Base-by-base conservation (phyloP, 2,113 vertebrate species). In the Brachirus orientalis region DNA sequence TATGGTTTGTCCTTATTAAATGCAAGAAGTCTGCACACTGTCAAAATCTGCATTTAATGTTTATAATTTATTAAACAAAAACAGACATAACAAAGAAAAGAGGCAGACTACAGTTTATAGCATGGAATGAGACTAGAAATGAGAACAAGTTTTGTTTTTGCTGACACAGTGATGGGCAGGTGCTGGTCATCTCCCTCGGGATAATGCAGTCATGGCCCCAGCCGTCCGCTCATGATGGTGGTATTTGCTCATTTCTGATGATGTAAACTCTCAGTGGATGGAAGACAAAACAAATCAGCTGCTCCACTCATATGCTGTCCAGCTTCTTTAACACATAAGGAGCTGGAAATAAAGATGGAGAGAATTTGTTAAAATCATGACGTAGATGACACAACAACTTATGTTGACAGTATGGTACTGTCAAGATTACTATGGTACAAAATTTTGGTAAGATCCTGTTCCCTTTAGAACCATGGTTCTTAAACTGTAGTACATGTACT, bases 281-380 rank as follows among this genome's bases (percentile, higher is more conserved):
- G 51, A 45, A 13, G 43, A 18, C 38, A 18, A 56, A 61, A 28
- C 18, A 51, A 3, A 17, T 22, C 6, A 37, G 66, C 7, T 33
- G 68, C 20, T 68, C 54, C 10, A 1, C 12, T 66, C 94, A 99
- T 90, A 99, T 96, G 90, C 95, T 97, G 90, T 99, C 97, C 92
- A 99, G 88, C 86, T 98, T 98, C 93, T 96, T 98, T 79, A 99
- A 88, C 70, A 99, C 89, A 86, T 93, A 98, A 0, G 97, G 97
- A 51, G 96, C 97, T 99, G 91, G 12, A 37, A 54, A 56, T 6
- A 56, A 80, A 91, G 18, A 82, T 13, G 4, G 12, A 10, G 5
- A 10, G 4, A 43, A 12, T 28, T 28, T 28, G 28, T 28, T 28
- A 28, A 4, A 28, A 28, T 6, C 28, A 28, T 28, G 6, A 28